These are phyloP conservation scores for Phylloscopus whistleri DNA, from an alignment of 2,113 vertebrate species.

Conservation along the genomic window DNA sequence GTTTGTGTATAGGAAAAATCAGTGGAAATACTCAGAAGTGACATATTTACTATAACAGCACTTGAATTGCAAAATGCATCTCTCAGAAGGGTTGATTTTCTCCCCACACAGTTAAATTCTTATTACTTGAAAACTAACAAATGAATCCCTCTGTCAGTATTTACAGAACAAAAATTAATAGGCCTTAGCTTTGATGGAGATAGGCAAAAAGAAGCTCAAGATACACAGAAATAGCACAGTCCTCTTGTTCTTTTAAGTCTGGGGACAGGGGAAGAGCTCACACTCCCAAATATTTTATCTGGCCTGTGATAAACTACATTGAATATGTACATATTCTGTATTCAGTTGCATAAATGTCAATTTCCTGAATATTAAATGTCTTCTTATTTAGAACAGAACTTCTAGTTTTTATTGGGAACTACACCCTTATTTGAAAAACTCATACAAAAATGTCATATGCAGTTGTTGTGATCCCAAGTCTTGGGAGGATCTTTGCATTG, in stretches of 20 bases:
- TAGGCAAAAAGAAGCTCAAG: not conserved
- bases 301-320: not conserved
- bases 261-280: not conserved
- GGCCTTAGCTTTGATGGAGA: not conserved
- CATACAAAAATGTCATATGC: not conserved
- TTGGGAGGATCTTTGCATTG: not conserved
- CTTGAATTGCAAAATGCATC: not conserved
- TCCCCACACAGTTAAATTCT: not conserved
- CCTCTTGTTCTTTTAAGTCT: not conserved
- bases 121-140: not conserved
- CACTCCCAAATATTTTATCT: not conserved
- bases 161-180: conserved; percentile 6
- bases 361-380: not conserved
- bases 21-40: not conserved
- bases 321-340: not conserved
- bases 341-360: not conserved
- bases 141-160: not conserved
- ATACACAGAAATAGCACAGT: not conserved
- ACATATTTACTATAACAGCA: not conserved
- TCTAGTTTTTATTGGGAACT: not conserved
- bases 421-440: not conserved
- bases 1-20: not conserved
- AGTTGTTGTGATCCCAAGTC: not conserved
- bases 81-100: not conserved
- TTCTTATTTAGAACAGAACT: not conserved